These are phyloP conservation scores for Nomada ferruginata DNA, from an alignment of 2,888 invertebrate species.

Conservation along the genomic window DNA sequence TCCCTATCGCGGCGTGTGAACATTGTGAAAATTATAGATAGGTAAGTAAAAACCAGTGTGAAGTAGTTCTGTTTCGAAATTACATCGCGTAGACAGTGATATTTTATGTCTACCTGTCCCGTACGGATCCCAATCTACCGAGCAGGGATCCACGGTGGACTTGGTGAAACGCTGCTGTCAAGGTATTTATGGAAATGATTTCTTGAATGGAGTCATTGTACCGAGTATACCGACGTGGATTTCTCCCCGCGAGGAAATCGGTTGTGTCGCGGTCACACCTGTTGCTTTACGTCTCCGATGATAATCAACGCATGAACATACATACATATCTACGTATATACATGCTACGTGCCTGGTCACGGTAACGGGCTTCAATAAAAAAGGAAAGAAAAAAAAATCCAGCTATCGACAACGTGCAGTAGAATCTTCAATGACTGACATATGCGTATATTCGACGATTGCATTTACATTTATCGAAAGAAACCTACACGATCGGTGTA, in stretches of 20 bases:
- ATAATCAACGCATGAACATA: slow-evolving; percentile 44
- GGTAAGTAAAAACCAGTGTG: slow-evolving; percentile 71
- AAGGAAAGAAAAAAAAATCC: slow-evolving; percentile 18
- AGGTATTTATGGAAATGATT: slow-evolving; percentile 75
- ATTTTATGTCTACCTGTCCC: slow-evolving; percentile 40
- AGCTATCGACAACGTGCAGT: slow-evolving; percentile 13
- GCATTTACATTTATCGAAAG: background rate
- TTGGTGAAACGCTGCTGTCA: slow-evolving; percentile 67
- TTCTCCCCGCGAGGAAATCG: slow-evolving; percentile 46
- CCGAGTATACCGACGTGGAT: slow-evolving; percentile 55
- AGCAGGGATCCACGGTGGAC: slow-evolving; percentile 43
- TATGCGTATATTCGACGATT: background rate
- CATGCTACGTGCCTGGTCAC: slow-evolving; percentile 20
- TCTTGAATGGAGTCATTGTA: slow-evolving; percentile 62
- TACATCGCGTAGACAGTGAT: slow-evolving; percentile 38
- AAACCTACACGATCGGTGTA: slow-evolving; percentile 8
- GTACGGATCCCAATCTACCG: slow-evolving; percentile 34
- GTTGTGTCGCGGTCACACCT: slow-evolving; percentile 60
- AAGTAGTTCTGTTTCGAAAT: slow-evolving; percentile 24
- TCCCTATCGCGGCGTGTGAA: slow-evolving; percentile 47
- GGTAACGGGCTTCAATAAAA: slow-evolving; percentile 36
- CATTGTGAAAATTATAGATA: slow-evolving; percentile 75
- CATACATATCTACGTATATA: slow-evolving; percentile 1
- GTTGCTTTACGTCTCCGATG: slow-evolving; percentile 61
- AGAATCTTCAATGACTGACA: no score